Evolutionary conservation across 2,888 invertebrate genomes (phyloP).

Genomic region (Archaeoteleia sp.): DNA sequence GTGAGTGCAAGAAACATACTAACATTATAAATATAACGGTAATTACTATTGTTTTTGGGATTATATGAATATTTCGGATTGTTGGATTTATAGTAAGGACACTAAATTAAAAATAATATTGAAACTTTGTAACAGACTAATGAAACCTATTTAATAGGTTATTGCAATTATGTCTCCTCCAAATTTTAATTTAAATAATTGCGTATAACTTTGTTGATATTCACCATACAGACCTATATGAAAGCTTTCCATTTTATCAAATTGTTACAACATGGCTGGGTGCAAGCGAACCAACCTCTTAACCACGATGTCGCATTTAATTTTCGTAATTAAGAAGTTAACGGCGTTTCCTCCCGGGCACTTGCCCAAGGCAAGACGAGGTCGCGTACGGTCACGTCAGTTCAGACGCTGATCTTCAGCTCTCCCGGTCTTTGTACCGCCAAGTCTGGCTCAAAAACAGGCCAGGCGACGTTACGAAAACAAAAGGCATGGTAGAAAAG

Average conservation of each 20-base stretch:
- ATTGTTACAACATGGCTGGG: slow-evolving; percentile 29
- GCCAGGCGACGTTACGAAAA: slow-evolving; percentile 49
- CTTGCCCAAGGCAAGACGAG: slow-evolving; percentile 19
- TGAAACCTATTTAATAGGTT: too few relatives aligned
- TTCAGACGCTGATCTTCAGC: slow-evolving; percentile 27
- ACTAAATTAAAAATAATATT: too few relatives aligned
- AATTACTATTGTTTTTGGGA: too few relatives aligned
- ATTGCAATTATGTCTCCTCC: too few relatives aligned
- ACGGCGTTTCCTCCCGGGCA: slow-evolving; percentile 28
- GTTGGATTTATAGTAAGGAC: too few relatives aligned
- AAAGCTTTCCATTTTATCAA: slow-evolving; percentile 27
- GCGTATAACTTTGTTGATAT: too few relatives aligned
- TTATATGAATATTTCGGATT: too few relatives aligned
- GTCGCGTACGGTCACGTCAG: slow-evolving; percentile 29
- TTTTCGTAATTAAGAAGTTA: slow-evolving; percentile 52
- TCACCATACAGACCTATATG: too few relatives aligned
- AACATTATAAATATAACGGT: too few relatives aligned
- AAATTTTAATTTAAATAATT: too few relatives aligned
- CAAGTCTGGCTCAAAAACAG: slow-evolving; percentile 37
- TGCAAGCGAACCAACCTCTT: slow-evolving; percentile 32
- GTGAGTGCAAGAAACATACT: too few relatives aligned
- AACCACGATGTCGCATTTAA: slow-evolving; percentile 44
- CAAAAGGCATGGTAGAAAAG: slow-evolving; percentile 65
- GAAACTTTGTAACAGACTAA: too few relatives aligned
- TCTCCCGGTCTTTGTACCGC: slow-evolving; percentile 27